These are phyloP conservation scores for Nemoura dubitans DNA, from an alignment of 2,888 invertebrate genomes.

Conservation along the genomic window DNA sequence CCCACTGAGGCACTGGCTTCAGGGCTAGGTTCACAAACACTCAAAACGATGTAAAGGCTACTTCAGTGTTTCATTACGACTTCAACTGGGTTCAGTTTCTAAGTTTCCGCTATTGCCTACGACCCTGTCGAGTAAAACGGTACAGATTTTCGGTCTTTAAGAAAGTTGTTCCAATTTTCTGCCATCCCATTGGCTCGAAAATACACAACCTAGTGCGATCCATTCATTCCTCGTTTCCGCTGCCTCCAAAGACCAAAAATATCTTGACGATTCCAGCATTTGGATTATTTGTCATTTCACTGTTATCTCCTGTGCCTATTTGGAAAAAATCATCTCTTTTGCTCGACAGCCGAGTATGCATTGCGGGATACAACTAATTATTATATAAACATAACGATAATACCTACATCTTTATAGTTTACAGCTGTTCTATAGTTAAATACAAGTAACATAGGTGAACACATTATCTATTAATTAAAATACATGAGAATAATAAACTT, in stretches of 20 bases:
- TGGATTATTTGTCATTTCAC: no score
- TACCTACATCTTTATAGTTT: constrained; percentile 37
- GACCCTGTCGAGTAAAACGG: background rate
- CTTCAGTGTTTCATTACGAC: background rate
- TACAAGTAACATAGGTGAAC: constrained; percentile 35
- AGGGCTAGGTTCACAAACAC: no score
- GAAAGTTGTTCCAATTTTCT: no score
- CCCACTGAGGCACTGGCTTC: no score
- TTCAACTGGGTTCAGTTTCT: constrained; percentile 1
- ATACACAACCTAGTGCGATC: no score
- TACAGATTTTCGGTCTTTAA: background rate
- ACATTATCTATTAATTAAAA: constrained; percentile 33
- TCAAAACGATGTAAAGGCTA: background rate
- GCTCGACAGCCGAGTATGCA: background rate
- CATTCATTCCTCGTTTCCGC: no score
- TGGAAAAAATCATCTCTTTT: background rate
- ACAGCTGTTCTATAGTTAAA: constrained; percentile 35
- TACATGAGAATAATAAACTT: constrained; percentile 32
- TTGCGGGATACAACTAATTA: background rate
- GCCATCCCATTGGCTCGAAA: no score
- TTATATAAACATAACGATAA: background rate
- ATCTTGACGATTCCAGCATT: no score
- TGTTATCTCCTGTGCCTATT: no score
- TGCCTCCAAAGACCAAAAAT: no score
- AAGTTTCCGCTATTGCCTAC: background rate